Base-by-base conservation (phyloP, 2,797 vertebrate genomes). In the Coilia nasus region DNA sequence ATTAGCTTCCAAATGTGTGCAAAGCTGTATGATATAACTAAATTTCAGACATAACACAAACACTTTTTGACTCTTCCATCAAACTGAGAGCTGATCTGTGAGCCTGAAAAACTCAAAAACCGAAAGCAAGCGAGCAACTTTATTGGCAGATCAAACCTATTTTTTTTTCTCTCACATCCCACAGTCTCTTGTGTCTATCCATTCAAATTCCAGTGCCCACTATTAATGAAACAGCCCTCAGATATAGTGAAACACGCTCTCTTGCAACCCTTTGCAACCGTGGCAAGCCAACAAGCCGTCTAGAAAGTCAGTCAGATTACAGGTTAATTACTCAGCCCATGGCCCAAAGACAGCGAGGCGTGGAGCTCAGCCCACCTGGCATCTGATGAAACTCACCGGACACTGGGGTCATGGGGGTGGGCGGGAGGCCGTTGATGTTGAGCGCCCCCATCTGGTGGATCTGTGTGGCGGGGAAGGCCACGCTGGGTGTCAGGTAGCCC, bases 371-470 rank as follows among this genome's bases (percentile, higher is more conserved):
- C 95, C 96, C 94, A 96, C 95, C 95, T 92, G 96, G 90, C 90
- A 93, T 75, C 89, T 94, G 92, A 88, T 88, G 94, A 90, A 91
- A 91, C 96, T 96, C 94, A 97, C 98, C 97, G 93, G 98, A 98
- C 89, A 97, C 93, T 85, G 96, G 96, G 91, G 97, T 94, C 57
- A 99, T 95, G 83, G 98, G 94, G 0, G 97, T 90, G 88, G 96
- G 95, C 0, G 96, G 97, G 91, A 99, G 97, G 91, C 97, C 97
- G 25, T 98, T 99, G 91, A 99, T 97, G 94, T 97, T 99, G 94
- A 99, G 96, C 17, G 98, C 97, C 25, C 98, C 98, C 83, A 99
- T 98, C 95, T 99, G 98, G 93, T 99, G 98, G 93, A 99, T 97
- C 92, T 99, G 98, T 78, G 97, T 98, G 11, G 97, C 95, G 4